These are phyloP conservation scores for Clarias magur DNA, from an alignment of 2,113 vertebrate species.

Conservation along the genomic window DNA sequence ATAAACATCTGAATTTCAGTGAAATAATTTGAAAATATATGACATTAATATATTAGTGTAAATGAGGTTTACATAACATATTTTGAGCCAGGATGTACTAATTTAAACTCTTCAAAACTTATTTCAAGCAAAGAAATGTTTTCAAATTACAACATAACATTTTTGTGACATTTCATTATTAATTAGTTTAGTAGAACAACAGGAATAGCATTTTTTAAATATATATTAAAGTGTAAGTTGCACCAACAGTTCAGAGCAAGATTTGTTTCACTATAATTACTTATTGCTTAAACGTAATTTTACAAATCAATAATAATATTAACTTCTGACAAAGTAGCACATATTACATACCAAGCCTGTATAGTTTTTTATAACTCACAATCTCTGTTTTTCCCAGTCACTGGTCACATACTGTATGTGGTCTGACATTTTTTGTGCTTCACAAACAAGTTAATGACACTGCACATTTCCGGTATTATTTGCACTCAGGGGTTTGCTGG, in stretches of 20 bases:
- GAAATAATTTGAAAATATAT: background rate
- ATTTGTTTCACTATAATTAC: background rate
- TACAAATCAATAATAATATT: background rate
- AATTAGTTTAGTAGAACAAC: background rate
- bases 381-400: background rate
- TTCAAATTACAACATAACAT: background rate
- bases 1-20: no score
- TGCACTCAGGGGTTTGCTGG: background rate
- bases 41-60: background rate
- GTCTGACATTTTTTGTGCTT: background rate
- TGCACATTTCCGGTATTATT: background rate
- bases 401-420: background rate
- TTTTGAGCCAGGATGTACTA: background rate
- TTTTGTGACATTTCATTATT: background rate
- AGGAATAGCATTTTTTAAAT: background rate
- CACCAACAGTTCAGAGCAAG: background rate
- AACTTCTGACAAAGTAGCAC: background rate
- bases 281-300: background rate
- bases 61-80: background rate
- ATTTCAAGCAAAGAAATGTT: background rate
- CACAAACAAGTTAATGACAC: background rate
- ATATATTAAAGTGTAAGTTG: background rate
- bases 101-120: background rate
- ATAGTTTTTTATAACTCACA: background rate
- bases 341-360: background rate